Conservation (phyloP, 2,797 vertebrate genomes). For the Myoxocephalus aenaeus region DNA sequence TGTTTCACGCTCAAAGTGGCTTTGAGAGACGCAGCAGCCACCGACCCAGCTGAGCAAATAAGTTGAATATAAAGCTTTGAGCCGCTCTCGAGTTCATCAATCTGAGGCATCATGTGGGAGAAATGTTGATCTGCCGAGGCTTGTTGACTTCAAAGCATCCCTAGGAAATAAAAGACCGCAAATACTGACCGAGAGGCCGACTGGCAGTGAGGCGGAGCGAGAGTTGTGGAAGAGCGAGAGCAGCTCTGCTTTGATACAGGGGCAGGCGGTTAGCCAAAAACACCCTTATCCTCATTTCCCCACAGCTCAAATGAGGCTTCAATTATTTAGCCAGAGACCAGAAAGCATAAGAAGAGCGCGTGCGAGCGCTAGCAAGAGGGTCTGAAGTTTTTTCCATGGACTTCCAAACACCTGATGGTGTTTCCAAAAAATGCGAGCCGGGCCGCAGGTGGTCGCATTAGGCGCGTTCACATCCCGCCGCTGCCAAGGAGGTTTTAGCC, state of each 20-base stretch:
- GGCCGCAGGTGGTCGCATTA: slow-evolving; percentile 18
- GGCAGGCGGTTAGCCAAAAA: slow-evolving; percentile 53
- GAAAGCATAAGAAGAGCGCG: slow-evolving; percentile 36
- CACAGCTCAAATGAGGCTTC: slow-evolving; percentile 54
- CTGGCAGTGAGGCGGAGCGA: slow-evolving; percentile 11
- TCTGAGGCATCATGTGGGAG: slow-evolving; percentile 22
- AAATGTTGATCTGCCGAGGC: slow-evolving; percentile 24
- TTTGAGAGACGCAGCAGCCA: neutral
- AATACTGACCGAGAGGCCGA: slow-evolving; percentile 36
- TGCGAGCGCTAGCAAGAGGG: slow-evolving; percentile 19
- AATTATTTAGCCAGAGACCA: slow-evolving; percentile 62
- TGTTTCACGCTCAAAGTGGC: neutral
- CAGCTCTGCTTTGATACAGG: slow-evolving; percentile 50
- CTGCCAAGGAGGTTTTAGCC: slow-evolving; percentile 10
- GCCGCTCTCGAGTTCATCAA: slow-evolving; percentile 39
- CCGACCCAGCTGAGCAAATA: slow-evolving; percentile 19
- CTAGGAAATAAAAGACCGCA: slow-evolving; percentile 37
- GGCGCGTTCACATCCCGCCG: slow-evolving; percentile 29
- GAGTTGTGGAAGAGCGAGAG: slow-evolving; percentile 29
- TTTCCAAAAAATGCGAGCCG: neutral
- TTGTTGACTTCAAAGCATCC: slow-evolving; percentile 43
- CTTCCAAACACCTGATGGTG: slow-evolving; percentile 34
- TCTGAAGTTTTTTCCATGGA: neutral
- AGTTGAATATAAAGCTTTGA: slow-evolving; percentile 15
- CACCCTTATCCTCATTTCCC: slow-evolving; percentile 48